phyloP scores from a whole-genome alignment of 2,888 invertebrate species.

The Cheiracanthium punctorium region DNA sequence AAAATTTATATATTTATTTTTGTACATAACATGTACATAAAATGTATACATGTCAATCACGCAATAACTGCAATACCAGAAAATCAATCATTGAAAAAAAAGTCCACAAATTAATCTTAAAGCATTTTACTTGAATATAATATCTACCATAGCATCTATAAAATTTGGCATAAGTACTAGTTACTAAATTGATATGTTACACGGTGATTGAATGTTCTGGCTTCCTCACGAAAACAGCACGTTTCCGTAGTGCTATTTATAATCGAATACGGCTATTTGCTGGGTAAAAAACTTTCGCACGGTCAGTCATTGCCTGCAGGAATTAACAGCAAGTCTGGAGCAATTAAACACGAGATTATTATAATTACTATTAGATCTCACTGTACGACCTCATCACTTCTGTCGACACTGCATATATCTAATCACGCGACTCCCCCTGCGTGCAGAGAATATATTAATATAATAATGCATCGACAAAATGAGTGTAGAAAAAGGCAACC shows the following conservation, averaged over 20 bases:
- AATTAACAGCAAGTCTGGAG: conserved; percentile 7
- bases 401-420: conserved; percentile 18
- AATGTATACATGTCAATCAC: no score
- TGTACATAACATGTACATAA: no score
- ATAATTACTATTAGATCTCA: conserved; percentile 20
- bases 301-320: conserved; percentile 2
- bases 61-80: no score
- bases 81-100: no score
- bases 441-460: conserved; percentile 21
- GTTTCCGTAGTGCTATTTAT: background rate
- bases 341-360: conserved; percentile 23
- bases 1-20: no score
- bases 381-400: conserved; percentile 23
- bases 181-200: no score
- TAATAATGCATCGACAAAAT: background rate
- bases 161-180: no score
- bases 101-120: no score
- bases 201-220: background rate
- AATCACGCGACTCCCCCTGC: background rate
- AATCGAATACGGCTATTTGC: background rate
- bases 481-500: background rate
- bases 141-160: no score
- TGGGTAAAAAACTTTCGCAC: conserved; percentile 7
- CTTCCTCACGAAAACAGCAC: background rate
- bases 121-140: no score